A percentile compares a stretch with the other conserved stretches of the same genome.
Evolutionary conservation across 2,113 vertebrate genomes (phyloP).

Genomic region (Ciconia boyciana): DNA sequence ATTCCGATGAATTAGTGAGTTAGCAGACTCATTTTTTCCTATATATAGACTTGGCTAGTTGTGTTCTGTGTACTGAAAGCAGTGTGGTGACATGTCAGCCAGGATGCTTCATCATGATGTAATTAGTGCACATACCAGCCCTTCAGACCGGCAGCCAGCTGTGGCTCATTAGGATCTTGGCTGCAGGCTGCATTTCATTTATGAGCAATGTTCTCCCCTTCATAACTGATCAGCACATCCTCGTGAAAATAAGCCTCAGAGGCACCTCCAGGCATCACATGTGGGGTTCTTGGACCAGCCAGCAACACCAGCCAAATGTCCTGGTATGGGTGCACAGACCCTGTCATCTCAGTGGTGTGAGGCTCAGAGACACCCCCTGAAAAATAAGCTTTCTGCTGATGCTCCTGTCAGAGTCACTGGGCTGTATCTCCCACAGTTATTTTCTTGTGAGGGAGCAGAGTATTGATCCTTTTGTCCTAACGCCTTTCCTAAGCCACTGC

Average conservation of each 20-base stretch:
- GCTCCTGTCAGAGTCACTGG: neutral
- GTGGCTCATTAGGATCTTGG: slow-evolving; percentile 21
- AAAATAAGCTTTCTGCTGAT: neutral
- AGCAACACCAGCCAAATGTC: neutral
- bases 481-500: rapidly evolving
- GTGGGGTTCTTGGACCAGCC: neutral
- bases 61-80: neutral
- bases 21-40: neutral
- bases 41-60: neutral
- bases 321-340: neutral
- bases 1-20: neutral
- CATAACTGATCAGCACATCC: neutral
- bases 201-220: neutral
- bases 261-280: neutral
- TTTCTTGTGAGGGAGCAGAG: neutral
- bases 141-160: slow-evolving; percentile 39
- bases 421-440: neutral
- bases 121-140: neutral
- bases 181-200: slow-evolving; percentile 20
- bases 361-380: neutral
- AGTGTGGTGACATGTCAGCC: neutral
- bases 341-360: neutral
- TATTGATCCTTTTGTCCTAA: neutral
- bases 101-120: neutral
- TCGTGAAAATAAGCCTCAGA: neutral